These are phyloP conservation scores for Hemicrepidius hirtus DNA, from an alignment of 2,888 invertebrate genomes.

Conservation along the genomic window DNA sequence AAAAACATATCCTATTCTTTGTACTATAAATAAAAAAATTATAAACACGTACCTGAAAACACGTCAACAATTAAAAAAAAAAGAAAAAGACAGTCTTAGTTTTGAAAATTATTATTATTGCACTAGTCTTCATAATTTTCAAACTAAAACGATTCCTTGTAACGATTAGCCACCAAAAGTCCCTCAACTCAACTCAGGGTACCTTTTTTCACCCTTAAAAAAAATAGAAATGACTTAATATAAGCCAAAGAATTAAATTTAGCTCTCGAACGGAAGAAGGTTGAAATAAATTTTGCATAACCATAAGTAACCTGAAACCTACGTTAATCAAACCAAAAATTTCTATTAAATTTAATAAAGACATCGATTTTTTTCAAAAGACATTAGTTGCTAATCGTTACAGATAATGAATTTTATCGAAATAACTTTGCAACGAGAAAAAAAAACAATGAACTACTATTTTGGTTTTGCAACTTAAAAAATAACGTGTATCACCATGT, in stretches of 20 bases:
- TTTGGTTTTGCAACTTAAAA: constrained; percentile 46
- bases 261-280: too few species aligned
- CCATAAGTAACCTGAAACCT: too few species aligned
- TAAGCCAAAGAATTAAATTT: too few species aligned
- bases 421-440: neutral
- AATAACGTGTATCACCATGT: constrained; percentile 45
- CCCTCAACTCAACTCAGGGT: too few species aligned
- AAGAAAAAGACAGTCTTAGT: constrained; percentile 11
- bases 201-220: too few species aligned
- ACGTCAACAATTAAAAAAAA: constrained; percentile 2
- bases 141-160: constrained; percentile 13
- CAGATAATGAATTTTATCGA: neutral
- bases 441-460: constrained; percentile 18
- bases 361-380: too few species aligned
- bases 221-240: too few species aligned
- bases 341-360: too few species aligned
- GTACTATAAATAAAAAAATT: constrained; percentile 64
- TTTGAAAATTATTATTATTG: constrained; percentile 29
- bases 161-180: neutral
- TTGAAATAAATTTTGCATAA: too few species aligned
- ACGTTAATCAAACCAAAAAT: too few species aligned
- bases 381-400: neutral
- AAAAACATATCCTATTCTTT: constrained; percentile 63
- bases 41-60: neutral
- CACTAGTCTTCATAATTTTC: constrained; percentile 23